Evolutionary conservation across 2,113 vertebrate species (phyloP), one percentile per base, ranked within the genome.

Genomic region (Epinephelus lanceolatus): DNA sequence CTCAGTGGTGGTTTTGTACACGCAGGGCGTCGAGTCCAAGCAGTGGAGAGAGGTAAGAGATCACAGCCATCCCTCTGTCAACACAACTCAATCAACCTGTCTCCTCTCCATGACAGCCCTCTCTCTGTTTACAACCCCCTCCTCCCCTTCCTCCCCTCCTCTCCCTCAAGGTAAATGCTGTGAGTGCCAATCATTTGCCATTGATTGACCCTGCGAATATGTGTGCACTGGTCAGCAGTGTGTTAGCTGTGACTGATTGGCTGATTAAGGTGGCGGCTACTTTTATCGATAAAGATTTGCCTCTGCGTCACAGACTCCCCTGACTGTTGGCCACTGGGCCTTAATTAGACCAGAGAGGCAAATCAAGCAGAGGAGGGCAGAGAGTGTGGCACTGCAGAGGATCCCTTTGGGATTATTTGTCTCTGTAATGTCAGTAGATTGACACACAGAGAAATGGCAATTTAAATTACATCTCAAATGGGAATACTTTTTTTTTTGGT

Each of bases 1-100:
- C 76, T 17, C 95, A 99, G 98, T 99, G 79, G 97, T 98, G 21
- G 97, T 99, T 86, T 94, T 99, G 87, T 98, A 99, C 89, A 97
- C 96, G n/a, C 97, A 99, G 93, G 96, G 96, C 8, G 96, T 96
- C 30, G 97, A 98, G 92, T 96, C 94, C 89, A 97, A 97, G 87
- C 97, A 99, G 78, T 99, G 98, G 98, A 87, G 95, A 86, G 98
- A 99, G 98, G 98, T 98, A 96, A 94, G 97, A 91, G 15, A 88
- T 83, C 72, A 40, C 59, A 9, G 47, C 51, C 40, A 4, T 66
- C 62, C 6, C 19, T 82, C 67, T 84, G 81, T 83, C 86, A 89
- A 79, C 82, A 81, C 75, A 71, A 47, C 68, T 93, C 77, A 80
- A 76, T 94, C 90, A 88, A 49, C 57, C 45, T 21, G 51, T 74